These are phyloP conservation scores for Percopsis omiscomaycus DNA, from an alignment of 2,797 vertebrate genomes.

Conservation along the genomic window DNA sequence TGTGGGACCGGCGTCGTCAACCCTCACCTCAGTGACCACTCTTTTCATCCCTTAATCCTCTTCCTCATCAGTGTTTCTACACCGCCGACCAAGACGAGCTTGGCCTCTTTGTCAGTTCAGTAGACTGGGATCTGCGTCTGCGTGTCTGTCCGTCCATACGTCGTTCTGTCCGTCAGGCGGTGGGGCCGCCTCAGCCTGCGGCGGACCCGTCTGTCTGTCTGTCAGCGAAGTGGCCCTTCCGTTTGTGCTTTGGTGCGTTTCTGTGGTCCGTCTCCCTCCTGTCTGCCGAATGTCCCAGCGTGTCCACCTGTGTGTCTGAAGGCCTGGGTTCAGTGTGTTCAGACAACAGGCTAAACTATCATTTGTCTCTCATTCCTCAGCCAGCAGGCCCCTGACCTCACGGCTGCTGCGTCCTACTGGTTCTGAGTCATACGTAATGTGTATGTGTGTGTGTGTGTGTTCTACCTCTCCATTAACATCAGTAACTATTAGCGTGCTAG, in stretches of 20 bases:
- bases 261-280: not conserved
- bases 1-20: too few species aligned
- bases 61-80: conserved; percentile 17
- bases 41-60: conserved; percentile 30
- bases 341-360: not conserved
- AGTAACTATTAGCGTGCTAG: conserved; percentile 12
- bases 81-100: not conserved
- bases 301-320: not conserved
- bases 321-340: too few species aligned
- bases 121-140: conserved; percentile 28
- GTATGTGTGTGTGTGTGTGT: conserved; percentile 8
- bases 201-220: not conserved
- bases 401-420: not conserved
- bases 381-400: conserved; percentile 3
- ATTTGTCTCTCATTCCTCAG: not conserved
- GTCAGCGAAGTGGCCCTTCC: conserved; percentile 1
- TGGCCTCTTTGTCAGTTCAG: conserved; percentile 48
- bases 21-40: conserved; percentile 35
- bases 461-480: conserved; percentile 34
- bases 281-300: not conserved
- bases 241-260: not conserved
- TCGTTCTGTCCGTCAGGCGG: too few species aligned
- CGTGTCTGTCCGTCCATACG: not conserved
- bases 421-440: not conserved
- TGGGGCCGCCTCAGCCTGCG: too few species aligned